Percentiles rank a stretch among this genome's conserved stretches.
phyloP scores from a whole-genome alignment of 2,113 vertebrate genomes.

The Enhydra lutris region DNA sequence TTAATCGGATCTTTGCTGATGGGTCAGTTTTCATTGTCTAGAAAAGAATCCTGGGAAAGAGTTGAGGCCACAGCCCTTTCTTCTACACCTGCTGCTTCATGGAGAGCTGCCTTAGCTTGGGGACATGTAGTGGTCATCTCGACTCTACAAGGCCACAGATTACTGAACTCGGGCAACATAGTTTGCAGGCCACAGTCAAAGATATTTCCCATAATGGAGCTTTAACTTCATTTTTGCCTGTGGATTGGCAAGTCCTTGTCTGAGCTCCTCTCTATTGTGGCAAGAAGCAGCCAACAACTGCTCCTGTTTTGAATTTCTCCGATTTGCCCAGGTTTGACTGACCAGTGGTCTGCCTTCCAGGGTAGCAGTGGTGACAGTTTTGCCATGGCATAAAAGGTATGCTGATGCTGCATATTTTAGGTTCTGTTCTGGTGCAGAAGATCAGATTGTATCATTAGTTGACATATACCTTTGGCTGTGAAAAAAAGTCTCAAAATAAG shows the following conservation, averaged over 20 bases:
- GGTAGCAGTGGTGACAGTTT: not conserved
- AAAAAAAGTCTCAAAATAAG: not conserved
- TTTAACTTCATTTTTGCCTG: not conserved
- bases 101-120: not conserved
- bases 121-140: not conserved
- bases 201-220: not conserved
- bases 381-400: not conserved
- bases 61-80: not conserved
- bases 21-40: not conserved
- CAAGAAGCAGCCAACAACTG: not conserved
- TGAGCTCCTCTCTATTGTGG: not conserved
- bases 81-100: not conserved
- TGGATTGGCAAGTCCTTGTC: not conserved
- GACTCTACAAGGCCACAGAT: not conserved
- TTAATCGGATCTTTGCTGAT: not conserved
- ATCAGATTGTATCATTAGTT: not conserved
- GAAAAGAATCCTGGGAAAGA: not conserved
- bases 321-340: not conserved
- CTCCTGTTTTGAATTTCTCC: not conserved
- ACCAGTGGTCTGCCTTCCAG: not conserved
- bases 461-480: not conserved
- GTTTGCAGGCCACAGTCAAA: not conserved
- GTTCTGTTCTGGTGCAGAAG: not conserved
- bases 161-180: not conserved
- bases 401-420: not conserved